These are phyloP conservation scores for Phocoena sinus DNA, from an alignment of 2,113 vertebrate species.

Conservation along the genomic window DNA sequence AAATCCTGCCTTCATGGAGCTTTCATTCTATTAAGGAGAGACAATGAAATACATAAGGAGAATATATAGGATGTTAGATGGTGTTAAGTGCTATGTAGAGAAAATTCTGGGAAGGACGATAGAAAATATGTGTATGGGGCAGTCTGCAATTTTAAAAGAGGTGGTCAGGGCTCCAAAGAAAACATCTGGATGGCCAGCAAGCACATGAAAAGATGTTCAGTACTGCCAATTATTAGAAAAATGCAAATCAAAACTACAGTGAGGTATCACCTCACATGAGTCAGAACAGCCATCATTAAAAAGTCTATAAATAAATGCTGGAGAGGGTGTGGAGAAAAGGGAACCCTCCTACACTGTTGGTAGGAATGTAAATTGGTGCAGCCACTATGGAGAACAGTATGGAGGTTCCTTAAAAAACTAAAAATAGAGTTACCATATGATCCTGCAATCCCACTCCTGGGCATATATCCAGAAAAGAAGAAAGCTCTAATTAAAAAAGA, in stretches of 20 bases:
- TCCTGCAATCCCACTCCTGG: background rate
- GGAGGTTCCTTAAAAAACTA: background rate
- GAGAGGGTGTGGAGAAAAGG: background rate
- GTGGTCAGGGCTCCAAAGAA: background rate
- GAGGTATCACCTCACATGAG: background rate
- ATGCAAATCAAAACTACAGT: background rate
- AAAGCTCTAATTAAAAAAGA: background rate
- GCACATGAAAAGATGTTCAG: background rate
- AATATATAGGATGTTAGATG: background rate
- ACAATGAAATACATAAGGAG: background rate
- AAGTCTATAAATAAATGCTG: background rate
- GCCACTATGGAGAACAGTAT: background rate
- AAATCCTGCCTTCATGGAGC: background rate
- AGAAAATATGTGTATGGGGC: background rate
- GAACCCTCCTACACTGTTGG: background rate
- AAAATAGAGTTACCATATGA: background rate
- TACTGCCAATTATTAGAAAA: background rate
- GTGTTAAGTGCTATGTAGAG: background rate
- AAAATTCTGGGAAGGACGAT: background rate
- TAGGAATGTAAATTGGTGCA: background rate
- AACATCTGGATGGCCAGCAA: background rate
- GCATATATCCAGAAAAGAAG: background rate
- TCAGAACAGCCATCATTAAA: background rate
- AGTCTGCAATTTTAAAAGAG: background rate
- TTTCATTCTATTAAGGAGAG: constrained; percentile 1